These are phyloP conservation scores for Drosophila asahinai DNA, from an alignment of 1,140 invertebrate genomes.

Conservation along the genomic window DNA sequence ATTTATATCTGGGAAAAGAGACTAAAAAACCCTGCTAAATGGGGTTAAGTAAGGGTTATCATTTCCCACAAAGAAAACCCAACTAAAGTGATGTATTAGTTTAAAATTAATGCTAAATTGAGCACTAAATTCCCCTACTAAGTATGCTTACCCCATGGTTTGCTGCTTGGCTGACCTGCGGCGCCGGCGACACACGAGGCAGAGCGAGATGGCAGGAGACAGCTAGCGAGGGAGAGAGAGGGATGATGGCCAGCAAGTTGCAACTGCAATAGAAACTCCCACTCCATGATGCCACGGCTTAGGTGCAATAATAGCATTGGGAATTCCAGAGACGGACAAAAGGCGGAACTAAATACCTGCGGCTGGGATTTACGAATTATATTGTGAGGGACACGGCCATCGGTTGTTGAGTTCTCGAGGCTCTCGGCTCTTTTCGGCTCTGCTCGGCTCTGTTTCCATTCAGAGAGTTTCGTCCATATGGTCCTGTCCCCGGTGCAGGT, in stretches of 20 bases:
- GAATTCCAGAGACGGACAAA: slow-evolving; percentile 76
- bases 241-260: slow-evolving; percentile 6
- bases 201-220: slow-evolving; percentile 25
- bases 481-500: slow-evolving; percentile 26
- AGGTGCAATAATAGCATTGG: slow-evolving; percentile 83
- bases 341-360: slow-evolving; percentile 83
- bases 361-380: slow-evolving; percentile 82
- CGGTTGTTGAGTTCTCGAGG: slow-evolving; percentile 1
- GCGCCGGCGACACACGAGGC: slow-evolving; percentile 62
- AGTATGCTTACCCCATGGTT: not conserved
- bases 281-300: slow-evolving; percentile 60
- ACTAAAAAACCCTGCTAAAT: no score
- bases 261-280: slow-evolving; percentile 12
- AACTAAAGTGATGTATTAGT: no score
- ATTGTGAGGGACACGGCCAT: slow-evolving; percentile 36
- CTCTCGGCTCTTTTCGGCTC: no score
- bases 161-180: slow-evolving; percentile 62
- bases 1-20: no score
- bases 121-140: not conserved
- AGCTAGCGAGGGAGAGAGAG: not conserved
- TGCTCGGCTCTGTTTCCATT: slow-evolving; percentile 19
- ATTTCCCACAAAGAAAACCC: no score
- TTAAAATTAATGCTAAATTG: no score
- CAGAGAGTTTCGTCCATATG: slow-evolving; percentile 50
- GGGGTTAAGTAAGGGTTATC: no score